Evolutionary conservation across 2,888 invertebrate genomes (phyloP).

Genomic region (Oxyteleia sp.): DNA sequence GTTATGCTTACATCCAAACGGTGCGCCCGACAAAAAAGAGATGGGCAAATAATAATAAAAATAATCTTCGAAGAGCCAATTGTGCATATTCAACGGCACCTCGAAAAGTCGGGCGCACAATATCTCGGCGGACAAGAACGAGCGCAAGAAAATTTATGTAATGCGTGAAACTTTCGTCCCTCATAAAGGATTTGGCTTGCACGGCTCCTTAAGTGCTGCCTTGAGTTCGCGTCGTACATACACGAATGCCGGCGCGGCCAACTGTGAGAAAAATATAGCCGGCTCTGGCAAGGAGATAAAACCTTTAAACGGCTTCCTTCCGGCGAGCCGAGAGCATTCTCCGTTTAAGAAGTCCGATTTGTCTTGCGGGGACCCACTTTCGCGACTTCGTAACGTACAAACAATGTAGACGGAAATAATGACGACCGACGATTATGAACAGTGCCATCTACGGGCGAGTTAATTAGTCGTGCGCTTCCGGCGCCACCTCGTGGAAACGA

Average conservation of each 20-base stretch:
- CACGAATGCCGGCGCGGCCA: conserved; percentile 59
- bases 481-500: conserved; percentile 9
- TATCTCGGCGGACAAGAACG: conserved; percentile 67
- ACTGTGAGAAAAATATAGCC: conserved; percentile 64
- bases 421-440: conserved; percentile 68
- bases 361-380: too few species aligned
- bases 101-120: conserved; percentile 63
- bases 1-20: conserved; percentile 49
- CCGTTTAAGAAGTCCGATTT: too few species aligned
- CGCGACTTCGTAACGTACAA: too few species aligned
- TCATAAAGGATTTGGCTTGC: conserved; percentile 78
- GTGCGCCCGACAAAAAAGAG: conserved; percentile 45
- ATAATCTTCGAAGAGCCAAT: conserved; percentile 59
- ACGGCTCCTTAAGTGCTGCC: conserved; percentile 72
- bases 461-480: conserved; percentile 64
- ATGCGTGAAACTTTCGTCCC: conserved; percentile 76
- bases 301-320: conserved; percentile 61
- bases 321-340: conserved; percentile 35
- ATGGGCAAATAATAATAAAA: conserved; percentile 54
- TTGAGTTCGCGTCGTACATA: too few species aligned
- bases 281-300: conserved; percentile 40
- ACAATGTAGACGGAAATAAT: conserved; percentile 68
- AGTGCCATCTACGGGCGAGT: conserved; percentile 57
- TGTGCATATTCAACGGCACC: conserved; percentile 70
- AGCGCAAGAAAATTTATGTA: conserved; percentile 71